Evolutionary conservation across 2,888 invertebrate genomes (phyloP), one percentile per base, ranked within the genome.

Genomic region (Drosophila buzzatii): DNA sequence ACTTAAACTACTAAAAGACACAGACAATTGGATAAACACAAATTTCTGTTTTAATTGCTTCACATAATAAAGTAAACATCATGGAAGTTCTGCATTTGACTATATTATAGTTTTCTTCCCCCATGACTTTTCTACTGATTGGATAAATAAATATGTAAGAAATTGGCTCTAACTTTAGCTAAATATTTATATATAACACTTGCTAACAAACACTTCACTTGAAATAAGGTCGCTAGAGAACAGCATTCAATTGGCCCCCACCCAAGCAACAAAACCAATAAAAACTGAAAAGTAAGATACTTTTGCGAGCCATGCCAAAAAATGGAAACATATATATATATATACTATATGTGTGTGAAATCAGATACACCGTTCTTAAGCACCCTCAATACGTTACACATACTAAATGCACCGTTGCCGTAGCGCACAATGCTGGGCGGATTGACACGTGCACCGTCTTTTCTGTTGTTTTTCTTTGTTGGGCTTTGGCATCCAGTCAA

Each of bases 401-500:
- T n/a, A 41, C 41, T 12, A 69, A 74, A 53, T 72, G 81, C 79
- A 73, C 71, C 67, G 41, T 61, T 45, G 51, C 49, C 45, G 58
- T 53, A 64, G 68, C 57, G 69, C 79, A 79, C 59, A 70, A 75
- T 65, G 67, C 65, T 65, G 57, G 57, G 56, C 66, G 63, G 52
- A 71, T 73, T 64, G 70, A 79, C 74, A 79, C 73, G 56, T 64
- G 76, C 70, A 73, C 69, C 62, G 55, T 82, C 76, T 73, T 33
- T 12, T 33, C 31, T 18, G 16, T 31, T 33, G 33, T 35, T 7
- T 20, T 51, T 51, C 18, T 14, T 14, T 33, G 2, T 27, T 33
- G 3, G 71, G 66, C 75, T 77, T 68, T 70, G 64, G 65, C 81
- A 73, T 67, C 70, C 69, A 72, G 76, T 79, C 73, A 76, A 72